phyloP scores from a whole-genome alignment of 2,797 vertebrate genomes.

The Siniperca scherzeri region DNA sequence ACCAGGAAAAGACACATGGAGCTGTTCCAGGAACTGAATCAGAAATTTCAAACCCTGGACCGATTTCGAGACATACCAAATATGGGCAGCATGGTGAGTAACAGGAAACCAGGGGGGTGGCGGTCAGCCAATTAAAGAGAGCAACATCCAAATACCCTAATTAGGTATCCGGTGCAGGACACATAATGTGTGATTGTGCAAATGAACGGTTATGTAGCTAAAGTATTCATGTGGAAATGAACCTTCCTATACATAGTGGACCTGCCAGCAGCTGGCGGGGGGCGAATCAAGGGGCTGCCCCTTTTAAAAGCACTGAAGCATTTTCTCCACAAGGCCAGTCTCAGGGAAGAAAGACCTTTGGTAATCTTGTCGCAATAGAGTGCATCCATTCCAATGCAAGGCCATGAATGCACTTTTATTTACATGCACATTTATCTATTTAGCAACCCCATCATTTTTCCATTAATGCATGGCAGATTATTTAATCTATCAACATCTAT shows the following conservation, averaged over 20 bases:
- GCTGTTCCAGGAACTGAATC: constrained; percentile 99
- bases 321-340: constrained; percentile 71
- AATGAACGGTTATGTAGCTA: constrained; percentile 76
- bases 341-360: constrained; percentile 70
- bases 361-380: constrained; percentile 74
- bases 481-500: constrained; percentile 79
- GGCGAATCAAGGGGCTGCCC: constrained; percentile 38
- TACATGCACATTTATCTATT: constrained; percentile 83
- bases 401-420: constrained; percentile 85
- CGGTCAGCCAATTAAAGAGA: constrained; percentile 67
- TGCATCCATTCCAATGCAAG: constrained; percentile 85
- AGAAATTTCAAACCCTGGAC: constrained; percentile 99
- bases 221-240: constrained; percentile 73
- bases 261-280: constrained; percentile 60
- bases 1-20: constrained; percentile 99
- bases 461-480: constrained; percentile 84
- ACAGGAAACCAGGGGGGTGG: constrained; percentile 80
- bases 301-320: constrained; percentile 54
- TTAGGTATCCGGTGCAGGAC: constrained; percentile 72
- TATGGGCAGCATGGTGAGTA: constrained; percentile 99
- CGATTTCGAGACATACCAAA: constrained; percentile 99
- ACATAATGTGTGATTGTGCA: constrained; percentile 80
- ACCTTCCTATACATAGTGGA: constrained; percentile 53
- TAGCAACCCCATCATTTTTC: constrained; percentile 82
- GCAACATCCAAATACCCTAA: constrained; percentile 61